These are phyloP conservation scores for Todiramphus chloris DNA, from an alignment of 2,113 vertebrate species.

Conservation along the genomic window DNA sequence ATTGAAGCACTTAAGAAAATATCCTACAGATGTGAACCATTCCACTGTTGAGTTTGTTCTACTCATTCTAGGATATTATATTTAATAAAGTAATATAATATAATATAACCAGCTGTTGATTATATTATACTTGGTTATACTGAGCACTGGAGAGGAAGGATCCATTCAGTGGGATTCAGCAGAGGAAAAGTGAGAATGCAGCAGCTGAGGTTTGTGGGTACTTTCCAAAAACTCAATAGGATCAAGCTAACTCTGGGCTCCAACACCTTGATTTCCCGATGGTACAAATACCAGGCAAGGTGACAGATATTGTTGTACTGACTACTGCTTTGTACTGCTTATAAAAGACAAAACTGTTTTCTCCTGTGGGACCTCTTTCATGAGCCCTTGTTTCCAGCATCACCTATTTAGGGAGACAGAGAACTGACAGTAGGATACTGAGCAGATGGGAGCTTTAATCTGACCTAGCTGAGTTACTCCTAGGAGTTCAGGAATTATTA, in stretches of 20 bases:
- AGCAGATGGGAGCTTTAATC: background rate
- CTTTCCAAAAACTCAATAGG: background rate
- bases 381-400: background rate
- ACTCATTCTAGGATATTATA: background rate
- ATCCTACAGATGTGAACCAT: background rate
- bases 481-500: background rate
- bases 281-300: background rate
- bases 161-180: background rate
- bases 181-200: background rate
- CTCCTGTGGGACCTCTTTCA: background rate
- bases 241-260: background rate
- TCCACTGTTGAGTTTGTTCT: background rate
- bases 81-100: background rate
- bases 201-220: background rate
- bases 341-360: background rate
- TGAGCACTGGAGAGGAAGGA: background rate
- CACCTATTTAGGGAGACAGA: background rate
- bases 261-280: background rate
- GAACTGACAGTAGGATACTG: background rate
- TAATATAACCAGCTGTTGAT: background rate
- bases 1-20: conserved; percentile 18
- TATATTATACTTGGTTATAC: background rate
- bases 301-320: background rate
- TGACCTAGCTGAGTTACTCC: background rate
- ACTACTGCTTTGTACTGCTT: background rate